phyloP scores from a whole-genome alignment of 2,113 vertebrate genomes.

The Callospermophilus lateralis region DNA sequence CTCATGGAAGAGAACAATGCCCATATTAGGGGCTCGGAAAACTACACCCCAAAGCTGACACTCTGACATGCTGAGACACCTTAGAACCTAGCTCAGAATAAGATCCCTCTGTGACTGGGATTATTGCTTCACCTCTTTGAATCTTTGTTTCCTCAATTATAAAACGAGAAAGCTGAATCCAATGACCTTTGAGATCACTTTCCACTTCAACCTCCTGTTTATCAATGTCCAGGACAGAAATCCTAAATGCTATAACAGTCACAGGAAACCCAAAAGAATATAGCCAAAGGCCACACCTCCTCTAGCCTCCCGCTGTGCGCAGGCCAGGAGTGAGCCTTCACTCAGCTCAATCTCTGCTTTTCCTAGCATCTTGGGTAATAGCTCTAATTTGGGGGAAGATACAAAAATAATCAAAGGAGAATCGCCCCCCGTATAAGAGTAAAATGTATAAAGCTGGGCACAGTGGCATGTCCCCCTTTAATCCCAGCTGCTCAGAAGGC shows the following conservation, averaged over 20 bases:
- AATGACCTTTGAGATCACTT: not conserved
- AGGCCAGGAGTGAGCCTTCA: not conserved
- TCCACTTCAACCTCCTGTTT: not conserved
- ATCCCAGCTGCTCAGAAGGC: not conserved
- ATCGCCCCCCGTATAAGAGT: not conserved
- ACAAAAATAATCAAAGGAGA: not conserved
- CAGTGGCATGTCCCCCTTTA: not conserved
- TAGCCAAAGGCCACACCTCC: not conserved
- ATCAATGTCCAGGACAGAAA: not conserved
- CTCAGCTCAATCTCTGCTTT: not conserved
- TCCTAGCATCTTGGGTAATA: not conserved
- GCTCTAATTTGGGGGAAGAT: not conserved
- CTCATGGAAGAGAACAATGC: not conserved
- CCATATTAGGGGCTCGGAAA: not conserved
- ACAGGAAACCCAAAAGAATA: not conserved
- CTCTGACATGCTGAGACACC: not conserved
- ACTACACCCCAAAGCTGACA: not conserved
- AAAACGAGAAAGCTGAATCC: not conserved
- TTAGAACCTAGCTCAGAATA: not conserved
- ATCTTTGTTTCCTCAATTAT: not conserved
- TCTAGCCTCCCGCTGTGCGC: no score
- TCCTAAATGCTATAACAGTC: not conserved
- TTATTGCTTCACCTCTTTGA: not conserved
- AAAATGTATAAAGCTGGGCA: not conserved
- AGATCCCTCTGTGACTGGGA: fast-evolving